These are phyloP conservation scores for Cephalopachus bancanus DNA, from an alignment of 2,797 vertebrate genomes.

Conservation along the genomic window DNA sequence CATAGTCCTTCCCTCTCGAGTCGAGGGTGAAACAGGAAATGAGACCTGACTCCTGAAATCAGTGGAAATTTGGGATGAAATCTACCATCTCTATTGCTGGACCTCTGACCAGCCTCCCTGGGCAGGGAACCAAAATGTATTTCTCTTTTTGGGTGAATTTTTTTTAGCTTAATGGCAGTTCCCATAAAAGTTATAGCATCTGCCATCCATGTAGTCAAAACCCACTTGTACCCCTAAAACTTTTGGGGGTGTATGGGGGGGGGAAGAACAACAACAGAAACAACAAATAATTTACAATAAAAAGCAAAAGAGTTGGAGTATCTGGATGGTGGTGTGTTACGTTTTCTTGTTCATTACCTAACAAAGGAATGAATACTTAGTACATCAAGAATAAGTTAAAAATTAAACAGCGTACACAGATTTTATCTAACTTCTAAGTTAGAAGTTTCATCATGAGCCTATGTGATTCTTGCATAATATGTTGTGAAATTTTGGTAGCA, in stretches of 20 bases:
- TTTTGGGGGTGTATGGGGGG: no score
- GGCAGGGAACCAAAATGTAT: background rate
- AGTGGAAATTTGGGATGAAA: background rate
- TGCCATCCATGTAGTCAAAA: background rate
- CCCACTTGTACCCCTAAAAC: no score
- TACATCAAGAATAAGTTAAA: slow-evolving; percentile 33
- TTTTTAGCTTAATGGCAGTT: background rate
- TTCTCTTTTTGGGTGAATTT: slow-evolving; percentile 49
- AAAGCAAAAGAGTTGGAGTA: no score
- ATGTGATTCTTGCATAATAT: slow-evolving; percentile 40
- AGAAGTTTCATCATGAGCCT: slow-evolving; percentile 42
- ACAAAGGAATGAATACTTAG: slow-evolving; percentile 18
- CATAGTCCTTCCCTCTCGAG: background rate
- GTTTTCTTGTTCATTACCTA: slow-evolving; percentile 22
- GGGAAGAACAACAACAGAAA: no score
- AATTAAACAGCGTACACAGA: background rate
- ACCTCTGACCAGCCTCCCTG: background rate
- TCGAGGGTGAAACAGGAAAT: slow-evolving; percentile 21
- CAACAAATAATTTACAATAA: no score
- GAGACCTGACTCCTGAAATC: background rate
- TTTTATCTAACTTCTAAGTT: slow-evolving; percentile 56
- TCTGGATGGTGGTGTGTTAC: background rate
- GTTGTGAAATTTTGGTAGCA: slow-evolving; percentile 71
- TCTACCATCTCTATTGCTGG: background rate
- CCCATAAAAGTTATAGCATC: background rate